Percentiles rank a stretch among this genome's conserved stretches.
Evolutionary conservation across 92 coral and sea anemone genomes (phyloP).

Genomic region (Heliopora coerulea): DNA sequence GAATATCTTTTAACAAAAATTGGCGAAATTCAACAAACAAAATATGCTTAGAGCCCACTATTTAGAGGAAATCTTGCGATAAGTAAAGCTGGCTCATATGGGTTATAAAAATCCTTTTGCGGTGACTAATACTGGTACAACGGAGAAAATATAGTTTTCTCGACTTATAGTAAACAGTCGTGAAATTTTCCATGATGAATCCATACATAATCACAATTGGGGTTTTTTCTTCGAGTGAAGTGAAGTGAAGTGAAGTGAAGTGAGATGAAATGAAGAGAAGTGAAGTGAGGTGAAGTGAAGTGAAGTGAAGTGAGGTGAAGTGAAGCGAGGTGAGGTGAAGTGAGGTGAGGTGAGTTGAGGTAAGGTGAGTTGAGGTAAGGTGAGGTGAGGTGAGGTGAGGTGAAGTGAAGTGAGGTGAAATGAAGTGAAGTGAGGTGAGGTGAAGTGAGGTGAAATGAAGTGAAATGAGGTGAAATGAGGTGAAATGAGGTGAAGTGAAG

Average conservation of each 20-base stretch:
- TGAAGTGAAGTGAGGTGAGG: slow-evolving; percentile 10
- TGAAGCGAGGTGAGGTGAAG: slow-evolving; percentile 9
- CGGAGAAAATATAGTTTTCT: too few species aligned
- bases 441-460: slow-evolving; percentile 1
- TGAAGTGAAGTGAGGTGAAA: slow-evolving; percentile 6
- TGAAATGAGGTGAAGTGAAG: slow-evolving; percentile 3
- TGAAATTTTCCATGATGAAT: too few species aligned
- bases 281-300: slow-evolving; percentile 27
- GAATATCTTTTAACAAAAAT: too few species aligned
- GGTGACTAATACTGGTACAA: too few species aligned
- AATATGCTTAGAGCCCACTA: too few species aligned
- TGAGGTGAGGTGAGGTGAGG: neutral
- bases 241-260: neutral
- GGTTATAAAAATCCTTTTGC: too few species aligned
- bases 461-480: neutral
- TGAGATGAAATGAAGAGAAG: slow-evolving; percentile 16
- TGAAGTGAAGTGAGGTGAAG: neutral
- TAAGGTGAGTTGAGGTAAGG: neutral
- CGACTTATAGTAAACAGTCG: too few species aligned
- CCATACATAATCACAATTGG: too few species aligned
- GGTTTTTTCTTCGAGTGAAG: too few species aligned
- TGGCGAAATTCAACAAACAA: too few species aligned
- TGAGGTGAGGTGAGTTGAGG: slow-evolving; percentile 15
- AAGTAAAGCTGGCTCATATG: too few species aligned
- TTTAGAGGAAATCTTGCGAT: too few species aligned